These are phyloP conservation scores for Myiotriccus ornatus DNA, from an alignment of 2,797 vertebrate genomes.

Conservation along the genomic window DNA sequence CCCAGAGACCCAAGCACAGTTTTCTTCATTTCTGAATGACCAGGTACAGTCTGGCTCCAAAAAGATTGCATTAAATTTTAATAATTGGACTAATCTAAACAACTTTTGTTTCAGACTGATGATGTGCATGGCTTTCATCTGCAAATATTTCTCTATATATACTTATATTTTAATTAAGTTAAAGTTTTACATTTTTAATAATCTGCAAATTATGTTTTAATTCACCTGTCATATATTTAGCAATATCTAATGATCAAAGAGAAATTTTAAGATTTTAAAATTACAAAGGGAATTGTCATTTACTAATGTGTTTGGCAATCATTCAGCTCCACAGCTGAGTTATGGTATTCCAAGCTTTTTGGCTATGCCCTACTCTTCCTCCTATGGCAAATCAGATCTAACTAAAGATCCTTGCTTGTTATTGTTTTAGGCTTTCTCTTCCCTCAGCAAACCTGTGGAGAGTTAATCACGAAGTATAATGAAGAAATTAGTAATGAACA, in stretches of 20 bases:
- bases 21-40: neutral
- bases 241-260: neutral
- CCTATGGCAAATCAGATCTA: conserved; percentile 45
- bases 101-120: neutral
- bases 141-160: neutral
- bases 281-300: conserved; percentile 2
- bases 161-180: neutral
- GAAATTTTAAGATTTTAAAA: conserved; percentile 10
- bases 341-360: conserved; percentile 1
- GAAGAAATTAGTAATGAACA: neutral
- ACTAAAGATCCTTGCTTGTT: conserved; percentile 53
- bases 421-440: conserved; percentile 37
- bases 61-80: neutral
- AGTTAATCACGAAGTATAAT: conserved; percentile 68
- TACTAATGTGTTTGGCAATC: conserved; percentile 11
- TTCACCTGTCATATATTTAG: neutral
- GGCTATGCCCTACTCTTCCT: neutral
- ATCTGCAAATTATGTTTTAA: neutral
- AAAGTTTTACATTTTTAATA: neutral
- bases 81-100: neutral
- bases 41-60: neutral
- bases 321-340: conserved; percentile 19
- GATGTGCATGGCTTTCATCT: neutral
- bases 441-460: conserved; percentile 35
- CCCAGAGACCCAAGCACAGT: neutral